Evolutionary conservation across 2,113 vertebrate species (phyloP).

Genomic region (Bambusicola thoracicus): DNA sequence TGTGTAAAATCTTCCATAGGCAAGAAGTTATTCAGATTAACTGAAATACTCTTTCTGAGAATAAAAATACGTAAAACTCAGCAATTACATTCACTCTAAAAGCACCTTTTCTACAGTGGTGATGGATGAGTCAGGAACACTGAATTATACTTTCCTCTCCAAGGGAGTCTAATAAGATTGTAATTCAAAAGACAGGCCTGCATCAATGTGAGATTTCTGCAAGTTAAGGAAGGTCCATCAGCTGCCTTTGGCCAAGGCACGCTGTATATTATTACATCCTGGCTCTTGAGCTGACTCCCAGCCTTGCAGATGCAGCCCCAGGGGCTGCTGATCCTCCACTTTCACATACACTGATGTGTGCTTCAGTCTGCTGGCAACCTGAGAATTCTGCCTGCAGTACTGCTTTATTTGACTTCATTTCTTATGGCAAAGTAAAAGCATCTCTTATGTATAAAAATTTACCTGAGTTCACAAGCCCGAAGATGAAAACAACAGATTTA

Average conservation of each 20-base stretch:
- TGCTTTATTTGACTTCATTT: neutral
- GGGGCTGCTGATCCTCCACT: neutral
- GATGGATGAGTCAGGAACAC: neutral
- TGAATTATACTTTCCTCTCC: neutral
- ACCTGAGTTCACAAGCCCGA: neutral
- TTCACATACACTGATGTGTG: neutral
- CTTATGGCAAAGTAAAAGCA: neutral
- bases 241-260: neutral
- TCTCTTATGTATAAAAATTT: neutral
- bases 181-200: neutral
- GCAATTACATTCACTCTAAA: neutral
- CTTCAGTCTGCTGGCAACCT: neutral
- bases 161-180: neutral
- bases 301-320: neutral
- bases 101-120: fast-evolving
- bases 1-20: neutral
- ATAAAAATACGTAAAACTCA: neutral
- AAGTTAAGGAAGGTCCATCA: neutral
- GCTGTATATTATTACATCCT: neutral
- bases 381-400: neutral
- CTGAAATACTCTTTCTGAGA: neutral
- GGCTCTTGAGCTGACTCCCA: neutral
- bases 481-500: neutral
- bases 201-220: neutral
- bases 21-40: neutral